phyloP scores from a whole-genome alignment of 1,140 invertebrate species.

The Heliconius hermathena region DNA sequence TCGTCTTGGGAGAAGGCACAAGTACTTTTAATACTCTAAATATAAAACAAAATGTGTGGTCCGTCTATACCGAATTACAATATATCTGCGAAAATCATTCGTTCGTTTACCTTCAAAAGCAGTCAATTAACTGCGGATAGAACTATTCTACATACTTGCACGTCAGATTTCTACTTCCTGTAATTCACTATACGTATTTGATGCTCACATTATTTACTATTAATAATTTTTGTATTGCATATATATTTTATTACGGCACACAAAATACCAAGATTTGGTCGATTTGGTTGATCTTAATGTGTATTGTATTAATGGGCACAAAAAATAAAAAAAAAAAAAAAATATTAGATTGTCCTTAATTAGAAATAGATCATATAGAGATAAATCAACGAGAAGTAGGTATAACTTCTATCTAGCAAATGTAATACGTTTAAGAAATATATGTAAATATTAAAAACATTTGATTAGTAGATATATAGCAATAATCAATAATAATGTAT shows the following conservation, averaged over 20 bases:
- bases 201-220: not conserved
- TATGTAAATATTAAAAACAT: not conserved
- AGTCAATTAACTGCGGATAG: conserved; percentile 43
- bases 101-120: conserved; percentile 35
- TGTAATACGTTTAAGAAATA: not conserved
- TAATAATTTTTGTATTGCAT: not conserved
- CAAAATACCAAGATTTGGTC: too few species aligned
- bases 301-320: too few species aligned
- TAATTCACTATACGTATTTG: not conserved
- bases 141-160: conserved; percentile 47
- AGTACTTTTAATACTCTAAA: too few species aligned
- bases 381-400: too few species aligned
- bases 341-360: too few species aligned
- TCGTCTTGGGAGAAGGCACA: too few species aligned
- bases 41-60: too few species aligned
- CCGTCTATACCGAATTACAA: too few species aligned
- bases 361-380: too few species aligned
- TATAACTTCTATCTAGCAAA: too few species aligned
- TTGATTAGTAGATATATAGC: not conserved
- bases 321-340: too few species aligned
- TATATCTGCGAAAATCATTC: conserved; percentile 4
- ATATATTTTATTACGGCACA: not conserved
- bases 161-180: conserved; percentile 46
- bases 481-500: conserved; percentile 6
- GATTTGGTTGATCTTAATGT: too few species aligned